Evolutionary conservation across 2,888 invertebrate species (phyloP), one percentile per base, ranked within the genome.

Genomic region (Aphidoletes aphidimyza): DNA sequence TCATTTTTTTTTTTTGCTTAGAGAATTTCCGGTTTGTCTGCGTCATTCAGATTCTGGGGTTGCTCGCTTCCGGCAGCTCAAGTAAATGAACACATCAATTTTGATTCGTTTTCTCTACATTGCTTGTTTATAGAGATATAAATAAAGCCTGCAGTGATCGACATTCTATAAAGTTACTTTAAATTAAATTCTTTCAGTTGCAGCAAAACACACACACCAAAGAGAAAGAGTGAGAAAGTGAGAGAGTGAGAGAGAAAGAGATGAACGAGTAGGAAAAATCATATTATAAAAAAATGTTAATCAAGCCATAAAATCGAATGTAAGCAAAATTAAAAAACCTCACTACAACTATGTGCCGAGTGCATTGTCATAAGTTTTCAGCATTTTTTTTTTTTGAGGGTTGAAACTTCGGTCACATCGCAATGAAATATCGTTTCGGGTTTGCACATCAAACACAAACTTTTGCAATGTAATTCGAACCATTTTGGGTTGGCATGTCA

Each of bases 101-200:
- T 69, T 30, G 14, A n/a, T n/a, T n/a, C n/a, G n/a, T 42, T 42
- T 42, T 42, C 42, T 42, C 42, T n/a, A n/a, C n/a, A n/a, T n/a
- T n/a, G n/a, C n/a, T n/a, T n/a, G n/a, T n/a, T n/a, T n/a, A n/a
- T n/a, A n/a, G n/a, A n/a, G 14, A 69, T 5, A 69, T 69, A 30
- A 0, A 69, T 30, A 14, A 0, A 30, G 30, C 30, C 26, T 26
- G 17, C 0, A 69, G 14, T 69, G 30, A 69, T 69, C 11, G 69
- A 69, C 3, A 69, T 69, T 69, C 69, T 34, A 11, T 5, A 26
- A 69, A 69, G 11, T 69, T 69, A 69, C 69, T 30, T 69, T 69
- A 69, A 69, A 69, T 69, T 30, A 14, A 69, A 69, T 69, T 69
- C 69, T 11, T 69, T 69, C 30, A 69, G n/a, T 69, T 69, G 69